Evolutionary conservation across 2,888 invertebrate species (phyloP).

Genomic region (Rapana venosa): DNA sequence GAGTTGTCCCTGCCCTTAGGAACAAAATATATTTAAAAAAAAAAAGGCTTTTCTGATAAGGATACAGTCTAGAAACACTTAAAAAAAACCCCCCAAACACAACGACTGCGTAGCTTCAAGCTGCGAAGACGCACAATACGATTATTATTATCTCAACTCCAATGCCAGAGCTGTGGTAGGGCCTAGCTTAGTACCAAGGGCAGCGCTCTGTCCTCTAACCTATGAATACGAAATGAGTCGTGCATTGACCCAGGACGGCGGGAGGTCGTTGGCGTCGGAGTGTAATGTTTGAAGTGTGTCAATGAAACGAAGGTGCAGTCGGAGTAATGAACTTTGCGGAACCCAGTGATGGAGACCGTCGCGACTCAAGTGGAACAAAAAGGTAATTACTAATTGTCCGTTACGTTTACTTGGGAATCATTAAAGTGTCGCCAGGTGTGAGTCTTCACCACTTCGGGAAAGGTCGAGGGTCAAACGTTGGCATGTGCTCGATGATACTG

Average conservation of each 20-base stretch:
- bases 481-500: not conserved
- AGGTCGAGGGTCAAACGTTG: slow-evolving; percentile 24
- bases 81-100: not conserved
- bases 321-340: not conserved
- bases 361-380: not conserved
- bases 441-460: not conserved
- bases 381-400: not conserved
- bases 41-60: not conserved
- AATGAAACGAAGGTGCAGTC: not conserved
- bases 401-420: not conserved
- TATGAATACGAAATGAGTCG: slow-evolving; percentile 43
- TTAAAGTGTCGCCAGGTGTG: not conserved
- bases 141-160: not conserved
- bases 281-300: slow-evolving; percentile 4
- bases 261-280: not conserved
- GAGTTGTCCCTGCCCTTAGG: too few species aligned
- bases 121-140: too few species aligned
- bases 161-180: not conserved
- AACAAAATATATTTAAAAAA: too few species aligned
- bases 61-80: not conserved
- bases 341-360: too few species aligned
- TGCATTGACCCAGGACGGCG: slow-evolving; percentile 18
- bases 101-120: not conserved
- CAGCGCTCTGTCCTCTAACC: slow-evolving; percentile 37
- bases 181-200: not conserved